Evolutionary conservation across 2,888 invertebrate genomes (phyloP).

Genomic region (Masnerella sp.): DNA sequence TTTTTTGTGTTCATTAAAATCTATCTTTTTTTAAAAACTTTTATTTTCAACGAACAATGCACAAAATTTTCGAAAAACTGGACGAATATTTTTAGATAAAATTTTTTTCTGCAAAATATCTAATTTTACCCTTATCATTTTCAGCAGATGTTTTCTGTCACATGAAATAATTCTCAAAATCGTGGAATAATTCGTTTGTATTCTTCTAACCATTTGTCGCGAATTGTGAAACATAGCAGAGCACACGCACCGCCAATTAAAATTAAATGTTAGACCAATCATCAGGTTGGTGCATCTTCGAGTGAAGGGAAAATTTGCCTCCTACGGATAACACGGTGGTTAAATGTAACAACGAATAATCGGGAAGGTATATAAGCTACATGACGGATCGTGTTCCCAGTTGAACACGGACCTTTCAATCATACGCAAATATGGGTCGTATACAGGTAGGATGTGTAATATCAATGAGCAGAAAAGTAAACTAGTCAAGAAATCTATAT

Average conservation of each 20-base stretch:
- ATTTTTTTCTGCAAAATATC: too few species aligned
- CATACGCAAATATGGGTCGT: conserved; percentile 72
- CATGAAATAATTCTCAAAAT: too few species aligned
- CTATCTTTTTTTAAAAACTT: too few species aligned
- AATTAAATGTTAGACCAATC: conserved; percentile 67
- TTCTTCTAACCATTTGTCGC: conserved; percentile 37
- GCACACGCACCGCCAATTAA: conserved; percentile 73
- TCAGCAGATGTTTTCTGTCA: too few species aligned
- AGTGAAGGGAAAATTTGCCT: conserved; percentile 75
- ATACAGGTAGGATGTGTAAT: conserved; percentile 73
- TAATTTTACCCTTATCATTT: too few species aligned
- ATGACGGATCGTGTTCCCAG: conserved; percentile 72
- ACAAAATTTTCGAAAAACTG: too few species aligned
- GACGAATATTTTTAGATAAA: too few species aligned
- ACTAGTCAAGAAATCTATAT: too few species aligned
- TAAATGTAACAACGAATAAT: conserved; percentile 77
- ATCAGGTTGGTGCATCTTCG: conserved; percentile 66
- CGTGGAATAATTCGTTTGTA: conserved; percentile 24
- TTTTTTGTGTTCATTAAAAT: too few species aligned
- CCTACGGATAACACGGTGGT: conserved; percentile 66
- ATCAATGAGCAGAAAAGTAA: too few species aligned
- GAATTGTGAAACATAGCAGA: conserved; percentile 55
- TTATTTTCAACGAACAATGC: too few species aligned
- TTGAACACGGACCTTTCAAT: conserved; percentile 70
- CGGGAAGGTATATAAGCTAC: conserved; percentile 72